These are phyloP conservation scores for Ommatoiulus sabulosus DNA, from an alignment of 2,888 invertebrate species.

Conservation along the genomic window DNA sequence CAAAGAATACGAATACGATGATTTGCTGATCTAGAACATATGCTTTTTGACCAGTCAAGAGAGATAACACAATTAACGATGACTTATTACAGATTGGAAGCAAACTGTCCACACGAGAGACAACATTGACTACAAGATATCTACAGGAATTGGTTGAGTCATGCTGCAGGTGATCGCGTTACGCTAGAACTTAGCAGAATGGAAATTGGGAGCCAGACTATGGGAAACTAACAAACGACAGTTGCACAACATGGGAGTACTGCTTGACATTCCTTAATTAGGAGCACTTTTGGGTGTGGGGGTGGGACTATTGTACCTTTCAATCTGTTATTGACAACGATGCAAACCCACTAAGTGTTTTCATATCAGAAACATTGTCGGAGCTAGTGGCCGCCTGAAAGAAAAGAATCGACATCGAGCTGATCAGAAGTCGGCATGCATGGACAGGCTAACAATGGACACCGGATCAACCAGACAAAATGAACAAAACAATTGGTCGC, in stretches of 20 bases:
- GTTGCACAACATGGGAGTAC: neutral
- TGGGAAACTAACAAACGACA: constrained; percentile 7
- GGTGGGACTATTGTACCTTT: constrained; percentile 51
- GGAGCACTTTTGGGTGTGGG: constrained; percentile 13
- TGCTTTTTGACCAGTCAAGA: too few relatives aligned
- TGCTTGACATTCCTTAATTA: constrained; percentile 9
- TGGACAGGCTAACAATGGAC: neutral
- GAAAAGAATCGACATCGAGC: constrained; percentile 48
- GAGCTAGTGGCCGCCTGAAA: constrained; percentile 51
- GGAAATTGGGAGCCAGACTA: neutral
- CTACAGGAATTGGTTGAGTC: neutral
- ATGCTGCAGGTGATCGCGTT: neutral
- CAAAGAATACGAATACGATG: too few relatives aligned
- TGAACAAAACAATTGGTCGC: neutral
- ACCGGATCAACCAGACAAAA: constrained; percentile 24
- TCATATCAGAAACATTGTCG: constrained; percentile 80
- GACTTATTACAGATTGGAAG: neutral
- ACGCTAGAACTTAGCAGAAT: neutral
- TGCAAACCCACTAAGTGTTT: constrained; percentile 94
- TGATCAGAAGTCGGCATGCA: constrained; percentile 40
- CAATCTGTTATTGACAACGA: constrained; percentile 94
- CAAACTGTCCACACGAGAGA: neutral
- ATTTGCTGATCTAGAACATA: too few relatives aligned
- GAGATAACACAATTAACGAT: neutral
- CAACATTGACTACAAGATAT: neutral